These are phyloP conservation scores for Sinohyriopsis cumingii DNA, from an alignment of 2,888 invertebrate species.

Conservation along the genomic window DNA sequence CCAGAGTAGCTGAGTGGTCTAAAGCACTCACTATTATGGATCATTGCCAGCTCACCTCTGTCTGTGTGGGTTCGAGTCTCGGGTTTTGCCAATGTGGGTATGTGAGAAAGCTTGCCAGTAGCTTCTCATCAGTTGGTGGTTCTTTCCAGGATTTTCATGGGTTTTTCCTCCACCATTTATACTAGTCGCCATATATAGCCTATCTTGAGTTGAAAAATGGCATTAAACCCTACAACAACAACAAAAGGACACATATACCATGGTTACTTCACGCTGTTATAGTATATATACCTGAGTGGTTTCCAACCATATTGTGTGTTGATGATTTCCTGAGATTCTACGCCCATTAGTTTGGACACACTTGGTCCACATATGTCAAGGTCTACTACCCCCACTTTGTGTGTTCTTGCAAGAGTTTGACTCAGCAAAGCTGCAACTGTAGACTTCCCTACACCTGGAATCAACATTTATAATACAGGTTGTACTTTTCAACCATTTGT, in stretches of 20 bases:
- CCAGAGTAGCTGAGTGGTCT: too few relatives aligned
- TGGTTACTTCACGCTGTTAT: neutral
- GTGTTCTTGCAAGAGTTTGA: slow-evolving; percentile 12
- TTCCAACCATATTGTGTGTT: slow-evolving; percentile 28
- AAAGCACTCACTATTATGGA: too few relatives aligned
- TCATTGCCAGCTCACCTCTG: too few relatives aligned
- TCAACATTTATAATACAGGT: neutral
- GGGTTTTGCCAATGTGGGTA: too few relatives aligned
- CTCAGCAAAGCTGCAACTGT: slow-evolving; percentile 17
- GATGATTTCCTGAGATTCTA: slow-evolving; percentile 15
- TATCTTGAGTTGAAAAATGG: too few relatives aligned
- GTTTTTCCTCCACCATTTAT: too few relatives aligned
- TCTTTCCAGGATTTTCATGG: too few relatives aligned
- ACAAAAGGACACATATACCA: neutral
- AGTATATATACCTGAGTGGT: slow-evolving; percentile 16
- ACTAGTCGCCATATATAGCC: too few relatives aligned
- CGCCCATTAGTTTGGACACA: slow-evolving; percentile 16
- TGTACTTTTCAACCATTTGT: neutral
- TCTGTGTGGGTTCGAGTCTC: too few relatives aligned
- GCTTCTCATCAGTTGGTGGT: too few relatives aligned
- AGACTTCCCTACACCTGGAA: slow-evolving; percentile 26
- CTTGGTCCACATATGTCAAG: slow-evolving; percentile 29
- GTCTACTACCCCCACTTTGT: slow-evolving; percentile 26
- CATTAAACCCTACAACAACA: too few relatives aligned
- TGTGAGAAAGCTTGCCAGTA: too few relatives aligned